phyloP scores from a whole-genome alignment of 2,113 vertebrate genomes.

The Otocyon megalotis region DNA sequence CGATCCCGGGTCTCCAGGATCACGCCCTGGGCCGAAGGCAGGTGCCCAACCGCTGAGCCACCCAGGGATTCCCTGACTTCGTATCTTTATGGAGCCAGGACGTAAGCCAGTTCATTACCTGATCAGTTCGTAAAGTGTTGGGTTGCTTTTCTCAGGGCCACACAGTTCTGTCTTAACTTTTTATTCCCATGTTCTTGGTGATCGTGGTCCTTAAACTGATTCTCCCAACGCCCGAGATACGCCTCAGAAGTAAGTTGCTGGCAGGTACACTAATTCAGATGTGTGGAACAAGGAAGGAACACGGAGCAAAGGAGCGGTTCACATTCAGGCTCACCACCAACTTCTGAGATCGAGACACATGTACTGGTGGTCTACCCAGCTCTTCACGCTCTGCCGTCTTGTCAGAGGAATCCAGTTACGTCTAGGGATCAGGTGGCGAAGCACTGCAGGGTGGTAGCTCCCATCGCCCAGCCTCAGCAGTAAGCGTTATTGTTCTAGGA shows the following conservation, averaged over 20 bases:
- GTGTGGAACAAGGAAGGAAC: background rate
- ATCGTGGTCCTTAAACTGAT: background rate
- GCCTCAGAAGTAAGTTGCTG: background rate
- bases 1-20: no score
- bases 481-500: background rate
- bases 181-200: background rate
- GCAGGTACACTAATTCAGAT: background rate
- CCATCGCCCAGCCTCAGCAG: background rate
- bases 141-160: background rate
- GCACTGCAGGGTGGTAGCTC: background rate
- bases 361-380: background rate
- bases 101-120: background rate
- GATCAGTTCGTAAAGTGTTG: background rate
- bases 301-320: background rate
- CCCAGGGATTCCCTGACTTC: background rate
- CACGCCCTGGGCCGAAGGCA: no score
- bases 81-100: background rate
- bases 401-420: background rate
- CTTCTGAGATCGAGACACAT: background rate
- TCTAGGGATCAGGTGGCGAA: background rate
- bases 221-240: rapidly evolving
- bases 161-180: background rate
- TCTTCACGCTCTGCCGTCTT: background rate
- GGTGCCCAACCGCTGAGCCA: no score
- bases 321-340: background rate